A percentile compares a stretch with the other conserved stretches of the same genome.
Evolutionary conservation across 2,888 invertebrate species (phyloP).

Genomic region (Lasioglossum villosulum): DNA sequence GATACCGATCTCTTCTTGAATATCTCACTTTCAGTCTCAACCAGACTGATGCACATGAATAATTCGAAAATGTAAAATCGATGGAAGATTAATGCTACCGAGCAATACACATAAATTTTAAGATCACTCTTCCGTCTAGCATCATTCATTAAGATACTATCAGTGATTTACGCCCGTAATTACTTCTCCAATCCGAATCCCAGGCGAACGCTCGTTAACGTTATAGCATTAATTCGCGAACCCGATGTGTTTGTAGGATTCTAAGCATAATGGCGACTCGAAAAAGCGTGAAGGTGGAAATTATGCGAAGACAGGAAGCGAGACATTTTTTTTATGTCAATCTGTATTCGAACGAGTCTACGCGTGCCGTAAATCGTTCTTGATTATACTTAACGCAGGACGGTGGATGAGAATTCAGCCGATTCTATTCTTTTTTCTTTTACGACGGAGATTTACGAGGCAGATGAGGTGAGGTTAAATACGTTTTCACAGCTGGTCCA

Average conservation of each 20-base stretch:
- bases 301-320: background rate
- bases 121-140: background rate
- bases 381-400: slow-evolving; percentile 40
- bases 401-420: slow-evolving; percentile 14
- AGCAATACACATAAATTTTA: background rate
- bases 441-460: slow-evolving; percentile 37
- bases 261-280: background rate
- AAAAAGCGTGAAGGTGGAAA: background rate
- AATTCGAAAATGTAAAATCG: background rate
- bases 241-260: background rate
- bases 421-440: slow-evolving; percentile 33
- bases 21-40: background rate
- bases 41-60: background rate
- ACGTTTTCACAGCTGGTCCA: background rate
- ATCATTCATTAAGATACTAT: background rate
- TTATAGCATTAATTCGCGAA: background rate
- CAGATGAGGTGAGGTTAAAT: slow-evolving; percentile 47
- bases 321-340: background rate
- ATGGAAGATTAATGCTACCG: background rate
- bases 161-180: background rate
- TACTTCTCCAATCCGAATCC: background rate
- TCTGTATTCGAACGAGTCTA: background rate
- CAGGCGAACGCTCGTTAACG: background rate
- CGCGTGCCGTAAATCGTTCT: slow-evolving; percentile 31
- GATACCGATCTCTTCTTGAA: background rate